A percentile compares a stretch with the other conserved stretches of the same genome.
phyloP scores from a whole-genome alignment of 64 coral and sea anemone genomes.

The Trachythela sp. region DNA sequence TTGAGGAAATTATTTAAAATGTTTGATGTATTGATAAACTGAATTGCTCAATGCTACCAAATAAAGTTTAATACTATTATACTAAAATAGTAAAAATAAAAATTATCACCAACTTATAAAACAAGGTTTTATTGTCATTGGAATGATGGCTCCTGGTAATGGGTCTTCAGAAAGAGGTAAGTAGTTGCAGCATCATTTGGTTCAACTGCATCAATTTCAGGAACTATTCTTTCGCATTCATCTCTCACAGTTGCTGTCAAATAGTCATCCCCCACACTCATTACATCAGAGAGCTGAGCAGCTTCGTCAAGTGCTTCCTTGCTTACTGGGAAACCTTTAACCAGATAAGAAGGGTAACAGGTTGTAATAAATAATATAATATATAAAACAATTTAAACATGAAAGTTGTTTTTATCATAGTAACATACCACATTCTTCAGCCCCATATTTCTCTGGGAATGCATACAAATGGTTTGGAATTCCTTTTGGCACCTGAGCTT shows the following conservation, averaged over 20 bases:
- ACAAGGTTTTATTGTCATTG: too few relatives aligned
- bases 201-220: background rate
- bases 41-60: too few relatives aligned
- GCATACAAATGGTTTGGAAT: background rate
- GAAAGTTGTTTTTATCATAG: too few relatives aligned
- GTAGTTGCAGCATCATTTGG: background rate
- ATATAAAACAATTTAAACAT: too few relatives aligned
- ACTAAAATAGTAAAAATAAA: too few relatives aligned
- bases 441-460: background rate
- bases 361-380: too few relatives aligned
- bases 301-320: conserved; percentile 56
- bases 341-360: too few relatives aligned
- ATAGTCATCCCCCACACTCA: conserved; percentile 48
- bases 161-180: background rate
- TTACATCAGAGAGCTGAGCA: conserved; percentile 45
- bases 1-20: too few relatives aligned
- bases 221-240: conserved; percentile 38
- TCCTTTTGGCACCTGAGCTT: background rate
- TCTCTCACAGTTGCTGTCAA: conserved; percentile 43
- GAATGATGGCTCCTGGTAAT: background rate
- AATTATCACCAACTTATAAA: too few relatives aligned
- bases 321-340: conserved; percentile 48
- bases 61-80: too few relatives aligned
- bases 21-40: too few relatives aligned
- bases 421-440: background rate